Evolutionary conservation across 2,888 invertebrate genomes (phyloP), one percentile per base, ranked within the genome.

Genomic region (Coleophora flavipennella): DNA sequence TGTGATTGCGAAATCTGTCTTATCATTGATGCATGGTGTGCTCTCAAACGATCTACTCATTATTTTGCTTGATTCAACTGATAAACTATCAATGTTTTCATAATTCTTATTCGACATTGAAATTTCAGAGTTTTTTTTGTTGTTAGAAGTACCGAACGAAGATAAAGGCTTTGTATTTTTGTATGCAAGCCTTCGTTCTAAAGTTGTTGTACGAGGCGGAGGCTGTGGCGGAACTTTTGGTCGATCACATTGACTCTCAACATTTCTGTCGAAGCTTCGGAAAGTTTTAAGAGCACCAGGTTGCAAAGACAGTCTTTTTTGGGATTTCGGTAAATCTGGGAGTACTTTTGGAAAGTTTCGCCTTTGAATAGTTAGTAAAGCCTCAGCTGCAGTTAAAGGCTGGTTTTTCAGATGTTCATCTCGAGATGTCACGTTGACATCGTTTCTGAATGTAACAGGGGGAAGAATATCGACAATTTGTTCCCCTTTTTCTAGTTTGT

Each of bases 281-380:
- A 84, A 84, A 44, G 72, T 73, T 67, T 81, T 78, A 40, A 84
- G 63, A 40, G 66, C 50, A 4, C 76, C 75, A 3, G 89, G 88
- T 47, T 91, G 91, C 63, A 91, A 73, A 1, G 90, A 90, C 39
- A 90, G 72, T n/a, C 90, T 73, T 55, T 90, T 90, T 57, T 85
- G 84, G 29, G 71, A 55, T 52, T 72, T 81, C 1, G 89, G 89
- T 52, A 91, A 88, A 67, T 93, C 93, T n/a, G 94, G 94, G 27
- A 94, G 65, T 1, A 94, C 94, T 85, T 94, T 94, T 0, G 94
- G 94, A 60, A 91, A 94, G 62, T 94, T 94, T 51, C 92, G 83
- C 42, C 91, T 86, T 65, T 92, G 91, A 33, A 94, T 91, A 27
- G 90, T 89, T 45, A 88, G 78, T 38, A 94, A 62, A 0, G 93